phyloP scores from a whole-genome alignment of 1,140 invertebrate genomes.

The Mactra quadrangularis region DNA sequence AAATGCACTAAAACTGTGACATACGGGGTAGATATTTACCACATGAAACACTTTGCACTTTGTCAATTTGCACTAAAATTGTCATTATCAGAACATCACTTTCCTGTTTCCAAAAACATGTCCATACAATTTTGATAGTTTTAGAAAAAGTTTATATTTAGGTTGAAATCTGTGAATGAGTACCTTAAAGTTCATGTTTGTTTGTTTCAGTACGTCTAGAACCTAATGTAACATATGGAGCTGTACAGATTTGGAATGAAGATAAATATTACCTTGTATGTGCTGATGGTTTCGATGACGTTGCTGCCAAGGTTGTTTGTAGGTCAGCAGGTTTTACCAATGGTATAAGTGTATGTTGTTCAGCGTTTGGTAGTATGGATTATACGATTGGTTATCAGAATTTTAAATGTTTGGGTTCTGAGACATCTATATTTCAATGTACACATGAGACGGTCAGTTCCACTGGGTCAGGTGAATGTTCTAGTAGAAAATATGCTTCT shows the following conservation, averaged over 20 bases:
- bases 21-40: no score
- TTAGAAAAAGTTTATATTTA: no score
- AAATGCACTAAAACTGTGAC: no score
- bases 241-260: slow-evolving; percentile 63
- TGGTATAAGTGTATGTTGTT: slow-evolving; percentile 66
- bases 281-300: slow-evolving; percentile 69
- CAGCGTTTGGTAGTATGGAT: slow-evolving; percentile 57
- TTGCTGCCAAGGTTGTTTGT: slow-evolving; percentile 67
- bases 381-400: slow-evolving; percentile 51
- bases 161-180: no score
- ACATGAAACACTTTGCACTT: no score
- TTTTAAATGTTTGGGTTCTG: slow-evolving; percentile 61
- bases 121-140: no score
- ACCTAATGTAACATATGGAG: slow-evolving; percentile 67
- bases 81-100: no score
- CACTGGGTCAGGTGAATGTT: slow-evolving; percentile 30
- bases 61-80: no score
- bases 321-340: slow-evolving; percentile 47
- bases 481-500: slow-evolving; percentile 64
- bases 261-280: slow-evolving; percentile 64
- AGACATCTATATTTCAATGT: slow-evolving; percentile 62
- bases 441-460: no score
- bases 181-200: background rate
- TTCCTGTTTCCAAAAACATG: no score
- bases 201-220: slow-evolving; percentile 63